These are phyloP conservation scores for Cyanoderma ruficeps DNA, from an alignment of 2,113 vertebrate species.

Conservation along the genomic window DNA sequence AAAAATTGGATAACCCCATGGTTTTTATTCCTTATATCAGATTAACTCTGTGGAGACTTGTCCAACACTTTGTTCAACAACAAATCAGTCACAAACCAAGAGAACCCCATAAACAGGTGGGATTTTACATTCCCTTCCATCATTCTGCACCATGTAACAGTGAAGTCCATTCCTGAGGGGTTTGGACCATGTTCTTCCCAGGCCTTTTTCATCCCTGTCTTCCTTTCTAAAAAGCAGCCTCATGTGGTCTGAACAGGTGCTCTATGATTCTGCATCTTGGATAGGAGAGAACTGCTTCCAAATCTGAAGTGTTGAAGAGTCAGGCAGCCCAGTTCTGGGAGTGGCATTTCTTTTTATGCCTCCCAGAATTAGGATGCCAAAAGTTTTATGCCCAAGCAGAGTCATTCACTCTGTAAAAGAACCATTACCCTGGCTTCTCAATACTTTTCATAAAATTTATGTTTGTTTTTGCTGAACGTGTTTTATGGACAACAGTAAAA, in stretches of 20 bases:
- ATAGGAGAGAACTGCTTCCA: background rate
- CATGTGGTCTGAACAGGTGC: background rate
- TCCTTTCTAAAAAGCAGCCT: background rate
- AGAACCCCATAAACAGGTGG: background rate
- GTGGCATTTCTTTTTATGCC: background rate
- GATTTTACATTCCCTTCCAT: background rate
- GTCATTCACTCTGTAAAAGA: background rate
- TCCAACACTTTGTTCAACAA: background rate
- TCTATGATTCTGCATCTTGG: background rate
- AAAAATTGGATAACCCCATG: background rate
- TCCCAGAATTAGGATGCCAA: background rate
- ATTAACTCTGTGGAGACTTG: background rate
- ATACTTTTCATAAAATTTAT: conserved; percentile 16
- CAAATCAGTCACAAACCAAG: background rate
- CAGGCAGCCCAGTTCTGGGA: background rate
- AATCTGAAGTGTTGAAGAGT: background rate
- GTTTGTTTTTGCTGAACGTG: background rate
- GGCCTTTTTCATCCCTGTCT: background rate
- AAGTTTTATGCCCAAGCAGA: background rate
- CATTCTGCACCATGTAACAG: background rate
- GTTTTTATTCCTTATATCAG: background rate
- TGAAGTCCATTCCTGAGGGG: background rate
- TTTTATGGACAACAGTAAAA: conserved; percentile 31
- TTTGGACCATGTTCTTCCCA: background rate
- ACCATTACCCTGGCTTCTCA: background rate